Base-by-base conservation (phyloP, 2,113 vertebrate species). In the Morone chrysops region DNA sequence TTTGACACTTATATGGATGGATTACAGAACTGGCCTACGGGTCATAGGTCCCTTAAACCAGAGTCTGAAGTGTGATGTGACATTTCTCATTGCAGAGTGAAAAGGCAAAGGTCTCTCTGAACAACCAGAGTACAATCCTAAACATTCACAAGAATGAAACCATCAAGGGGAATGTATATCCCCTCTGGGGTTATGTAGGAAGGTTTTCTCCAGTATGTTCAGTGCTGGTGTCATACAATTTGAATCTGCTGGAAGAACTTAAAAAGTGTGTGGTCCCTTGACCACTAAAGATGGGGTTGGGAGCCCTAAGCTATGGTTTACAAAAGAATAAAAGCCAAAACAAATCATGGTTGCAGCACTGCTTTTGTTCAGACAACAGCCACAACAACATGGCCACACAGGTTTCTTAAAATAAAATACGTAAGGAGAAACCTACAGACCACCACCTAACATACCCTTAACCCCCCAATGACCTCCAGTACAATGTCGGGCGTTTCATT, bases 221-320 rank as follows among this genome's bases (percentile, higher is more conserved):
- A 48, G 20, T 9, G 4, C 1, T 63, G 25, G 8, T 43, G 45
- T 57, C 12, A 14, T 71, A 16, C 40, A 72, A 43, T 77, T 60
- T 69, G 36, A 60, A 31, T 72, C 56, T 82, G 8, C 56, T 70
- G 74, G 12, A 17, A 65, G 31, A 51, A n/a, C 79, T 71, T 18
- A 56, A 75, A 47, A 78, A 25, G 63, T 67, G 78, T 83, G 82
- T 77, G 82, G 75, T 83, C 82, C 54, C 17, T 8, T 22, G 47
- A 70, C 86, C 81, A 70, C 78, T 67, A 83, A 85, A 51, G 50
- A 70, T 8, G 1, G 7, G 38, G 31, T 14, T 57, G 36, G n/a
- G 11, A 54, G 16, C 18, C 8, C 54, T 22, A 50, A 81, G 22
- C 59, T 16, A 51, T 16, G 0, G n/a, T 16, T 38, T 40, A 83